Evolutionary conservation across 2,113 vertebrate genomes (phyloP).

Genomic region (Lamprotornis superbus): DNA sequence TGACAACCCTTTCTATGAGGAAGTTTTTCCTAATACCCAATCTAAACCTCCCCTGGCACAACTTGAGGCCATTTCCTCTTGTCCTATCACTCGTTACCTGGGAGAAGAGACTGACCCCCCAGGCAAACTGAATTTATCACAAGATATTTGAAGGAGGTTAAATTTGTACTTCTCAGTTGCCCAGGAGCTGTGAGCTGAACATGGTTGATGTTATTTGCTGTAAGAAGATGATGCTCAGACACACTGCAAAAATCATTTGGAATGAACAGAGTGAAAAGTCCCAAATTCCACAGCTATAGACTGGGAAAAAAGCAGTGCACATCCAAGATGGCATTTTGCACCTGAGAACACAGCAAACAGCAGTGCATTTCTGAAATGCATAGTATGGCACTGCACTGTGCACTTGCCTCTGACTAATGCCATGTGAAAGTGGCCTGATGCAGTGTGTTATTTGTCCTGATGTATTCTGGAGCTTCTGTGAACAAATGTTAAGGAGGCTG

Average conservation of each 20-base stretch:
- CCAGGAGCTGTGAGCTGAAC: neutral
- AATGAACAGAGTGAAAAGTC: neutral
- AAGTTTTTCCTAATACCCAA: neutral
- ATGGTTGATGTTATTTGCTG: neutral
- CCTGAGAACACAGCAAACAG: neutral
- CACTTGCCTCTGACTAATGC: neutral
- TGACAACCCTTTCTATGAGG: neutral
- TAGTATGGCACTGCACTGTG: neutral
- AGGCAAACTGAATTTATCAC: neutral
- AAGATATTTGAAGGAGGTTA: neutral
- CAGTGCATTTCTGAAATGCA: neutral
- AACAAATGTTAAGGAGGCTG: neutral
- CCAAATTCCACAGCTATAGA: neutral
- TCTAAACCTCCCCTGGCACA: neutral
- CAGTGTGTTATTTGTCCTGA: conserved; percentile 14
- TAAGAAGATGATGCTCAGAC: neutral
- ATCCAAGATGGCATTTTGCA: neutral
- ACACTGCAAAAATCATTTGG: neutral
- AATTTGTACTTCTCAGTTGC: neutral
- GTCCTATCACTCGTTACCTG: neutral
- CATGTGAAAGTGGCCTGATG: neutral
- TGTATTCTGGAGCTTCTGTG: neutral
- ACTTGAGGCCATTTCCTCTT: neutral
- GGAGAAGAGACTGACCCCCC: neutral
- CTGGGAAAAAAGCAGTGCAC: neutral